These are phyloP conservation scores for Masticophis lateralis DNA, from an alignment of 2,797 vertebrate species.

Conservation along the genomic window DNA sequence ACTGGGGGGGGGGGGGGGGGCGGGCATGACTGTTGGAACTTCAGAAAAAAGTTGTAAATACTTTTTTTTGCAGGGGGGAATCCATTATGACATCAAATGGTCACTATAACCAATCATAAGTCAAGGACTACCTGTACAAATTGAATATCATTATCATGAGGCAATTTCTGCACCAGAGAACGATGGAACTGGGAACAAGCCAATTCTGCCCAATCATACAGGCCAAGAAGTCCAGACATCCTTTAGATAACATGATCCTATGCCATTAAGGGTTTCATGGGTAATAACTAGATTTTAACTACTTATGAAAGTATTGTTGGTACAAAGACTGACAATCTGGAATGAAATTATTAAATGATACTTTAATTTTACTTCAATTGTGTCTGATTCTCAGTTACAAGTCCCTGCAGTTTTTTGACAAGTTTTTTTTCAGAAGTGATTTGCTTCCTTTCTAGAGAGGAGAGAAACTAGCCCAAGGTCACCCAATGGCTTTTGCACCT, in stretches of 20 bases:
- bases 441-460: too few species aligned
- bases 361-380: too few species aligned
- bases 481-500: too few species aligned
- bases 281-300: neutral
- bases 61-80: neutral
- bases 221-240: neutral
- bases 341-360: neutral
- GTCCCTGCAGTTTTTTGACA: too few species aligned
- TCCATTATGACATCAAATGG: neutral
- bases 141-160: neutral
- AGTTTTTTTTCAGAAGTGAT: too few species aligned
- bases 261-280: too few species aligned
- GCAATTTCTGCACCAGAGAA: neutral
- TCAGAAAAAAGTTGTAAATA: neutral
- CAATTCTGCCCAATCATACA: neutral
- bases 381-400: too few species aligned
- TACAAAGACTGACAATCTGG: neutral
- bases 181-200: neutral
- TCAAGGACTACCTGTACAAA: neutral
- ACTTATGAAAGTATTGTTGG: neutral
- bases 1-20: neutral
- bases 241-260: neutral
- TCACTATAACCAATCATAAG: neutral
- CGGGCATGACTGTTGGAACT: neutral
- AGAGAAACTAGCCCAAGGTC: too few species aligned